Evolutionary conservation across 2,113 vertebrate genomes (phyloP).

Genomic region (Galemys pyrenaicus): DNA sequence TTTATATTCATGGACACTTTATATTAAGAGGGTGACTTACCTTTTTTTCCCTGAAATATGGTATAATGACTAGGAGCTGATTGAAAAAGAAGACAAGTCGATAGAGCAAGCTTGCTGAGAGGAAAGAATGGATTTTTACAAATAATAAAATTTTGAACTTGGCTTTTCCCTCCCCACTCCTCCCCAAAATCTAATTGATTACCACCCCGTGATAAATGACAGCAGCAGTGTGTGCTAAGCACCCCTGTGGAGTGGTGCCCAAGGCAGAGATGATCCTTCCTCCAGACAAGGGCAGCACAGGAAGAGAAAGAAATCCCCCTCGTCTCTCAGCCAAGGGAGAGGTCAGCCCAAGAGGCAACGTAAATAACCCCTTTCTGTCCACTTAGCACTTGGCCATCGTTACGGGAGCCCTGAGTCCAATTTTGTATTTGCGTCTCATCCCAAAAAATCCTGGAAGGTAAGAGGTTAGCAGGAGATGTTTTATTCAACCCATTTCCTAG

Average conservation of each 20-base stretch:
- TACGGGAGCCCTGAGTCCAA: neutral
- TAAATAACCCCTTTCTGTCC: neutral
- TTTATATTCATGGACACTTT: slow-evolving; percentile 61
- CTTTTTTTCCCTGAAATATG: neutral
- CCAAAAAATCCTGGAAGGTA: neutral
- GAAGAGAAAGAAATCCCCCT: neutral
- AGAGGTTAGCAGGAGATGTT: neutral
- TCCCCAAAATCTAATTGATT: slow-evolving; percentile 56
- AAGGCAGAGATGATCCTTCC: neutral
- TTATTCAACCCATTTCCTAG: neutral
- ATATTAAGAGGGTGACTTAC: slow-evolving; percentile 44
- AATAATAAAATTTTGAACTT: slow-evolving; percentile 71
- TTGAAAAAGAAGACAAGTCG: slow-evolving; percentile 59
- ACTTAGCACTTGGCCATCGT: neutral
- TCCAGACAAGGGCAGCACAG: neutral
- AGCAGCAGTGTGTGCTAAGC: neutral
- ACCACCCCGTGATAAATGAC: neutral
- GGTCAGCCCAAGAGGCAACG: fast-evolving
- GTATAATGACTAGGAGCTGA: slow-evolving; percentile 27
- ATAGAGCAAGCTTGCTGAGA: slow-evolving; percentile 54
- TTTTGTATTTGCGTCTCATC: neutral
- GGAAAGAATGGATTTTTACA: slow-evolving; percentile 71
- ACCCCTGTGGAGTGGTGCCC: neutral
- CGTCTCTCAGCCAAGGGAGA: fast-evolving
- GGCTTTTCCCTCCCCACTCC: neutral